Base-by-base conservation (phyloP, 2,113 vertebrate species). In the Athene cunicularia region DNA sequence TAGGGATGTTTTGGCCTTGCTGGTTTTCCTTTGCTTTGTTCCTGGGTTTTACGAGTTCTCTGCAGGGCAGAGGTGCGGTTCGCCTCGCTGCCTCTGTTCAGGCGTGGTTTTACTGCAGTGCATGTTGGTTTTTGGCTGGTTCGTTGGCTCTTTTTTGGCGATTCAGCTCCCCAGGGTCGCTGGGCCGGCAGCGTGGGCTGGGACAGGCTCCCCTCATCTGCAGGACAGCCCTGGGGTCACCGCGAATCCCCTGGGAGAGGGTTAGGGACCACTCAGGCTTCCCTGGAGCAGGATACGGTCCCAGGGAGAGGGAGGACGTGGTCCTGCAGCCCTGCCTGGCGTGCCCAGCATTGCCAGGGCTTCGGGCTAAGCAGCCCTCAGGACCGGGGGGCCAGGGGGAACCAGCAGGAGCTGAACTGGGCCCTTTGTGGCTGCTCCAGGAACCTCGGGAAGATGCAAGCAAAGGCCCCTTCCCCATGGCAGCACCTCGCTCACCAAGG, bases 381-480 rank as follows among this genome's bases (percentile, higher is more conserved):
- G 39, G 10, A 11, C 16, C 2, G 0, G 52, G 60, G 70, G 62
- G 24, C 19, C 6, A 2, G 35, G 13, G 32, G 32, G 21, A 74
- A 56, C 19, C 41, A 23, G 22, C 1, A 0, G 0, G 26, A 56
- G 37, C 67, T 30, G 12, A 83, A 17, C 12, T 0, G 0, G 35
- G 13, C 39, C 14, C 8, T 53, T 43, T 24, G 45, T 26, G 41
- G 33, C 33, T 58, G 43, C 17, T 8, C 52, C 6, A 3, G 49
- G 39, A 63, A 9, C 22, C 43, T 41, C 5, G 3, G 37, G 60
- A 30, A 33, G 14, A 13, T 12, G 22, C 7, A 1, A 56, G n/a
- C 60, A 33, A 47, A 49, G n/a, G 15, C 49, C 16, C 58, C 58
- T 53, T 53, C 55, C 67, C 22, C 47, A 52, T 8, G 2, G 64